These are phyloP conservation scores for Drosophila parthenogenetica DNA, from an alignment of 2,888 invertebrate genomes.

Conservation along the genomic window DNA sequence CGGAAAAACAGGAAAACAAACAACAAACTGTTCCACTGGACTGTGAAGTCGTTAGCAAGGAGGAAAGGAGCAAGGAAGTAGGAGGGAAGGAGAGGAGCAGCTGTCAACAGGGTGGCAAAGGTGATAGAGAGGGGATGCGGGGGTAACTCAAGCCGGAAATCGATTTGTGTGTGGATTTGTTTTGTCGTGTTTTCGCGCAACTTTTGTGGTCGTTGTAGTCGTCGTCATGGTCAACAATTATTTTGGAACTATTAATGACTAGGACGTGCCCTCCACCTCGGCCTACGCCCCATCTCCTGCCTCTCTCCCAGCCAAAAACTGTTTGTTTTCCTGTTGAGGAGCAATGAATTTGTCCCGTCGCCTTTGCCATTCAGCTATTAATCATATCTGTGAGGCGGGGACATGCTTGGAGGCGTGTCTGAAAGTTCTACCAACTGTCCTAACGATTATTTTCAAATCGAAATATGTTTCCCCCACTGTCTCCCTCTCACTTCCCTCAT, in stretches of 20 bases:
- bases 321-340: slow-evolving; percentile 67
- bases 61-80: neutral
- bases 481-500: neutral
- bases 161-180: slow-evolving; percentile 78
- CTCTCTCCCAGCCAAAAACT: slow-evolving; percentile 16
- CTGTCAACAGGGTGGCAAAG: slow-evolving; percentile 66
- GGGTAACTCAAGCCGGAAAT: slow-evolving; percentile 63
- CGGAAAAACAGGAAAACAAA: slow-evolving; percentile 67
- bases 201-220: slow-evolving; percentile 43
- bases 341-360: slow-evolving; percentile 73
- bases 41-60: slow-evolving; percentile 61
- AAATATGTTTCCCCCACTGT: slow-evolving; percentile 9
- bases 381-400: slow-evolving; percentile 58
- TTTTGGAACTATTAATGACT: slow-evolving; percentile 76
- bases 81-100: slow-evolving; percentile 24
- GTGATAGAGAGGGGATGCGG: slow-evolving; percentile 15
- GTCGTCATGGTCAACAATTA: slow-evolving; percentile 77
- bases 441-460: slow-evolving; percentile 46
- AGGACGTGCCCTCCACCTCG: slow-evolving; percentile 45
- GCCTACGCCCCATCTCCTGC: neutral
- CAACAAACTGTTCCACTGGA: slow-evolving; percentile 54
- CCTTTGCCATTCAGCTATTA: slow-evolving; percentile 69
- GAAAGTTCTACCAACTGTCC: slow-evolving; percentile 23
- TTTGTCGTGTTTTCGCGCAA: slow-evolving; percentile 66
- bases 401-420: slow-evolving; percentile 23